A percentile compares a stretch with the other conserved stretches of the same genome.
Conservation (phyloP, 2,888 invertebrate genomes). For the Drosophila rellima region DNA sequence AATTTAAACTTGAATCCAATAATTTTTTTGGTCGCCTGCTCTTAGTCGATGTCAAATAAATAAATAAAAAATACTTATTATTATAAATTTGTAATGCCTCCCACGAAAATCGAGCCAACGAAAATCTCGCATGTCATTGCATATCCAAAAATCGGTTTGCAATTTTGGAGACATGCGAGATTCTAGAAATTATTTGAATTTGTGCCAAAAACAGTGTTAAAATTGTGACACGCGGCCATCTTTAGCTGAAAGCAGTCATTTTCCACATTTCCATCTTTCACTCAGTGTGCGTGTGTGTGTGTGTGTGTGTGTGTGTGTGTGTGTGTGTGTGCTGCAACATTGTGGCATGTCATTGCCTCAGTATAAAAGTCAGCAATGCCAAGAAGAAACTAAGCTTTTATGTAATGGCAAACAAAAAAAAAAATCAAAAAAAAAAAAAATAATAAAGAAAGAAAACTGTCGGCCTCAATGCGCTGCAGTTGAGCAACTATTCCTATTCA, state of each 20-base stretch:
- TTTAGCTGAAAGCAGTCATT: conserved; percentile 20
- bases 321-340: conserved; percentile 51
- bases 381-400: conserved; percentile 14
- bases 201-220: conserved; percentile 26
- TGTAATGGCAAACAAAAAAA: conserved; percentile 18
- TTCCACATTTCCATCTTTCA: conserved; percentile 35
- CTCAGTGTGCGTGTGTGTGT: conserved; percentile 30
- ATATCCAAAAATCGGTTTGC: conserved; percentile 2
- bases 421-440: not conserved
- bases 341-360: conserved; percentile 55
- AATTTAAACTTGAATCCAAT: too few species aligned
- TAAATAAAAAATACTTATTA: not conserved
- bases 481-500: not conserved
- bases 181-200: conserved; percentile 10
- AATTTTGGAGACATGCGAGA: conserved; percentile 6
- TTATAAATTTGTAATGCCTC: not conserved
- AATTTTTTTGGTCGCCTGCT: too few species aligned
- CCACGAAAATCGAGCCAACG: not conserved
- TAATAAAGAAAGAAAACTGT: conserved; percentile 10
- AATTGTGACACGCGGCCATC: conserved; percentile 19
- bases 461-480: conserved; percentile 16
- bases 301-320: too few species aligned
- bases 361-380: conserved; percentile 44
- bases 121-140: not conserved
- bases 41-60: not conserved